Base-by-base conservation (phyloP, 1,140 invertebrate genomes). In the Solenopsis invicta region DNA sequence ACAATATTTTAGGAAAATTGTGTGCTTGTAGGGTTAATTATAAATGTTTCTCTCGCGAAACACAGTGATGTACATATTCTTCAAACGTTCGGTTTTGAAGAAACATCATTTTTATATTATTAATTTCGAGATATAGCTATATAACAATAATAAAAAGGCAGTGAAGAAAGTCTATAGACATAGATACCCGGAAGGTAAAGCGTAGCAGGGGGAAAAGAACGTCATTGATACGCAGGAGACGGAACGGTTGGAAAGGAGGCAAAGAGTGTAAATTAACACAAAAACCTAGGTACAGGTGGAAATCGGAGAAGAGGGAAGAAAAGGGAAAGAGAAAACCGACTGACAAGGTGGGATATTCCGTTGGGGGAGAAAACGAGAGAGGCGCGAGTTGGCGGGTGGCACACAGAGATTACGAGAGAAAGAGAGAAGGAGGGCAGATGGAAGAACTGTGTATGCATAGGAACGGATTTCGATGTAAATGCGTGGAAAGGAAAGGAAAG, bases 381-480 rank as follows among this genome's bases (percentile, higher is more conserved):
- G 62, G 50, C 16, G 21, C 21, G 50, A 81, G 66, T 71, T 45
- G 45, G 21, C 10, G 52, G 66, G 21, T 71, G 66, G 37, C 48
- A 45, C 48, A 45, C 41, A 71, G 78, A 81, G 66, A 71, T 69
- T 69, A 69, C 66, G 37, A 81, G 34, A 71, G 37, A 81, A 54
- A 81, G 12, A 56, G 48, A 37, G 64, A n/a, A 6, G 8, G 50
- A 13, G 16, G 52, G 41, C 29, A 54, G 48, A 69, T 54, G 21
- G 64, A 81, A 24, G 48, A 84, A 75, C 74, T 77, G 59, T 75
- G 56, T 85, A 85, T 64, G 82, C 61, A 67, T 85, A 77, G 54
- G 18, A 74, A 84, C 61, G 85, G 75, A 86, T 86, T 78, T 80
- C 62, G 76, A 86, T 80, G 75, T 80, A 80, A 85, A 85, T 85